These are phyloP conservation scores for Bettongia penicillata DNA, from an alignment of 2,113 vertebrate species.

Conservation along the genomic window DNA sequence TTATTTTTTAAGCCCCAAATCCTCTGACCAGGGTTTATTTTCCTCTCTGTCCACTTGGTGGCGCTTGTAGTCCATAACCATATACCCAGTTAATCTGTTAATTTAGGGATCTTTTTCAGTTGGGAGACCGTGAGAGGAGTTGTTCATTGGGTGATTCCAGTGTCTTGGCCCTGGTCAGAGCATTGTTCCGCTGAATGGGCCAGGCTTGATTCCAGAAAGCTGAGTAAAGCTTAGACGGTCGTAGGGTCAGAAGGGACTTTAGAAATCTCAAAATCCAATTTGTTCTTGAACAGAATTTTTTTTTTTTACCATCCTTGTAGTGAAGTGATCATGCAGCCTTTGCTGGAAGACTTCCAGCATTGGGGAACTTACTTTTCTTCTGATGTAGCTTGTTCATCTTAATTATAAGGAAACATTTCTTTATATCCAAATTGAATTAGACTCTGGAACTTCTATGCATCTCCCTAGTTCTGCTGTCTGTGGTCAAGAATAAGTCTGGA, in stretches of 20 bases:
- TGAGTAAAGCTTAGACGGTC: neutral
- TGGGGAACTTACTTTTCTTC: neutral
- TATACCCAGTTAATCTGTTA: neutral
- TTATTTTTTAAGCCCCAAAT: neutral
- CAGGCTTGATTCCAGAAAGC: neutral
- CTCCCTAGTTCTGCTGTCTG: neutral
- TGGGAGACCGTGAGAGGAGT: neutral
- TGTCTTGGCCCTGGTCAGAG: neutral
- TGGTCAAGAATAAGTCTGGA: neutral
- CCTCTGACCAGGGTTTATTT: neutral
- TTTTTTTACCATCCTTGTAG: neutral
- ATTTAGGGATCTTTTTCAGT: neutral
- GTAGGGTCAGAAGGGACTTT: neutral
- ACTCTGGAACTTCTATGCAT: neutral
- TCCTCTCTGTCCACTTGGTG: neutral
- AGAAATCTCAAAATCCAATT: neutral
- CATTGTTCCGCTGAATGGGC: neutral
- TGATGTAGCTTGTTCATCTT: neutral
- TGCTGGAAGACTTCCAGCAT: neutral
- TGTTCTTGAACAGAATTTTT: neutral
- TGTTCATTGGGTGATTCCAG: neutral
- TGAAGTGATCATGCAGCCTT: neutral
- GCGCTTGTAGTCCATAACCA: neutral
- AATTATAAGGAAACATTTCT: neutral
- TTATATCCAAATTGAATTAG: neutral